Percentiles rank a stretch among this genome's conserved stretches.
Conservation (phyloP, 2,113 vertebrate species). For the Sturnira hondurensis region DNA sequence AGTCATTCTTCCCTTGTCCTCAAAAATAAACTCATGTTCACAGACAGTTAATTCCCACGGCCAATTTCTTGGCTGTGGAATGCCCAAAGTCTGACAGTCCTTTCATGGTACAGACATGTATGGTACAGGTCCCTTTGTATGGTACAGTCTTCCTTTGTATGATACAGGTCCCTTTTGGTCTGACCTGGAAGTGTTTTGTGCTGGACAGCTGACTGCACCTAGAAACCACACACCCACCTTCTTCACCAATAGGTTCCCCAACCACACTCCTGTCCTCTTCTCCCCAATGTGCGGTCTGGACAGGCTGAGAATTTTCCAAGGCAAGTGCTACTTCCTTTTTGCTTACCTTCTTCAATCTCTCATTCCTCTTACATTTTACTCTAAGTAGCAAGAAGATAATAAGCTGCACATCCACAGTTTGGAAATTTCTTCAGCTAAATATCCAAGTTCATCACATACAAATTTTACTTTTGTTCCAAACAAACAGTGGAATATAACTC, state of each 20-base stretch:
- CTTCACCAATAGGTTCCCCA: neutral
- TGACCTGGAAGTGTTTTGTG: neutral
- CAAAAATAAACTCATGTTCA: neutral
- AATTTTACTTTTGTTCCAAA: neutral
- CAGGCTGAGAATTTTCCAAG: neutral
- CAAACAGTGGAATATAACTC: neutral
- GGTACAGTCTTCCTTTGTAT: neutral
- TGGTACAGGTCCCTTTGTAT: neutral
- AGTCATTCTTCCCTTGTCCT: neutral
- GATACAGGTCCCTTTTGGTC: neutral
- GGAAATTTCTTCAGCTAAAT: constrained; percentile 8
- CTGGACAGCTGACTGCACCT: neutral
- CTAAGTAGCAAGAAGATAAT: neutral
- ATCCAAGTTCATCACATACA: neutral
- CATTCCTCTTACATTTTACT: neutral
- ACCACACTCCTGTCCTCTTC: neutral
- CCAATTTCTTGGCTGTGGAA: neutral
- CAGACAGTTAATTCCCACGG: neutral
- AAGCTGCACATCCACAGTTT: neutral
- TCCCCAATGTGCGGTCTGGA: neutral
- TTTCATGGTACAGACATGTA: neutral
- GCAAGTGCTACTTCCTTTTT: neutral
- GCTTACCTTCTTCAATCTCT: neutral
- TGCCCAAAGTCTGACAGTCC: neutral
- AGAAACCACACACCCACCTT: neutral